These are phyloP conservation scores for Magallana angulata DNA, from an alignment of 1,140 invertebrate genomes.

Conservation along the genomic window DNA sequence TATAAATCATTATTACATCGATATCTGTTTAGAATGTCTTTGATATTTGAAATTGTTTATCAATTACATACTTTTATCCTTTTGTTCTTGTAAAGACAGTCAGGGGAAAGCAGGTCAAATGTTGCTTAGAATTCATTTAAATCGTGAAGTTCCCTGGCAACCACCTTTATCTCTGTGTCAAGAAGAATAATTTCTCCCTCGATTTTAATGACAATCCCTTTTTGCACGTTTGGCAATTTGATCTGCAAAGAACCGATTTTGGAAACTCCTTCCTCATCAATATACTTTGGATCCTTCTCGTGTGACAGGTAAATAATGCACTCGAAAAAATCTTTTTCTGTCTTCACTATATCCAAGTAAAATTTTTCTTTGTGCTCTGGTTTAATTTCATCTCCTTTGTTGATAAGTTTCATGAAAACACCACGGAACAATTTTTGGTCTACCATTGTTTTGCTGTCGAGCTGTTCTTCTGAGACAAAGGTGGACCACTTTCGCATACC, in stretches of 20 bases:
- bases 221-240: background rate
- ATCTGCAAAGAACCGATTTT: background rate
- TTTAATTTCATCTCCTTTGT: background rate
- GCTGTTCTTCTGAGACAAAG: background rate
- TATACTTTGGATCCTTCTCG: background rate
- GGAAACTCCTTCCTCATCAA: slow-evolving; percentile 1
- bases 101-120: background rate
- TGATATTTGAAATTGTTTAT: no score
- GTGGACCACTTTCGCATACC: slow-evolving; percentile 33
- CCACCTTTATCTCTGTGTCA: background rate
- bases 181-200: background rate
- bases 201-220: background rate
- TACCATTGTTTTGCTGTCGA: background rate
- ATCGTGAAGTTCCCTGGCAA: background rate
- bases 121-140: slow-evolving; percentile 12
- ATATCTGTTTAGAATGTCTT: no score
- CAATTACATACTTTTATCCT: no score
- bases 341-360: background rate
- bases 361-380: background rate
- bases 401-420: slow-evolving; percentile 20
- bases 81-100: no score
- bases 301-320: background rate
- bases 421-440: background rate
- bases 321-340: slow-evolving; percentile 16
- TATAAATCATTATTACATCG: no score